Evolutionary conservation across 2,113 vertebrate genomes (phyloP), one percentile per base, ranked within the genome.

Genomic region (Sardina pilchardus): DNA sequence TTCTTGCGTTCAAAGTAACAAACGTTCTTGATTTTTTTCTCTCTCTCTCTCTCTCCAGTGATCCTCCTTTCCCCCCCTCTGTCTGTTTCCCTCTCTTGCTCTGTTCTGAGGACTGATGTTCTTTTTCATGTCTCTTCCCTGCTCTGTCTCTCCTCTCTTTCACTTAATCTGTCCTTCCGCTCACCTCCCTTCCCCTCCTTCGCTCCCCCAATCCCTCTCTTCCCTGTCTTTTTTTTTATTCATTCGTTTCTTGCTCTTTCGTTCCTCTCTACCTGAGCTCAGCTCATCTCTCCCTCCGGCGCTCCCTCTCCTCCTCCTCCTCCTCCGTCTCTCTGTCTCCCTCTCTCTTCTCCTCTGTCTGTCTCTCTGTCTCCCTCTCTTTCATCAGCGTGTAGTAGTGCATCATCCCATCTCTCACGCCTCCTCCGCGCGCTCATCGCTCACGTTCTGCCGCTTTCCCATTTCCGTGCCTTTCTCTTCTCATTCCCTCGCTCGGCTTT

Each of bases 81-180:
- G 3, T 78, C 71, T 78, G 30, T 30, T n/a, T 36, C 30, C 16
- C 30, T 36, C 14, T 34, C 71, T 78, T 24, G 19, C 71, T 12
- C 26, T 14, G 9, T 78, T 34, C 26, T 78, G 71, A 34, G 10
- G 71, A 78, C 71, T 78, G 71, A 78, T 34, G 71, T 78, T 34
- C 71, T 78, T 78, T 78, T 34, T 36, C 30, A 78, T 34, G 34
- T 78, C 71, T 78, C 71, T 34, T 36, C 67, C 86, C 24, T 50
- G 67, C 83, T 26, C 84, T 47, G 43, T 84, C 88, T 89, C 80
- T 59, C 87, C 82, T 42, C 81, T 75, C 48, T 53, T 39, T 81
- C 63, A 12, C 71, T 34, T 78, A 78, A 78, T 78, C 71, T 78
- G 71, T 78, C 71, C 34, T 63, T 78, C 36, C 67, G 44, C n/a